phyloP scores from a whole-genome alignment of 2,797 vertebrate genomes.

The Acipenser transmontanus region DNA sequence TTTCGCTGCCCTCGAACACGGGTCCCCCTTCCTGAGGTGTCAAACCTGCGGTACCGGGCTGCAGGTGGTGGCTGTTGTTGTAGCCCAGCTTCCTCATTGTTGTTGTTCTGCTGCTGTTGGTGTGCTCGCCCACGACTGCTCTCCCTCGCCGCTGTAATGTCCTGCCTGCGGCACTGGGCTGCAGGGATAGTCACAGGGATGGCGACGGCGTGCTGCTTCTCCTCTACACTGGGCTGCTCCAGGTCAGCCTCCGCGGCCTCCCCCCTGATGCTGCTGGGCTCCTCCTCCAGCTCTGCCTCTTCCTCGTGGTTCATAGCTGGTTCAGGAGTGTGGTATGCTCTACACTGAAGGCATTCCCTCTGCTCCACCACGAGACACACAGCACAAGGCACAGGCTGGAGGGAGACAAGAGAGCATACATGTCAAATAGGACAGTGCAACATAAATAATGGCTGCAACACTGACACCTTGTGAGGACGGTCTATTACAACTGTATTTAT shows the following conservation, averaged over 20 bases:
- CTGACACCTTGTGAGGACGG: too few species aligned
- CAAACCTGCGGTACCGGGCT: conserved; percentile 40
- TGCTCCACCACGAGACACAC: conserved; percentile 35
- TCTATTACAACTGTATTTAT: too few species aligned
- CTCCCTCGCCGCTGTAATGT: conserved; percentile 19
- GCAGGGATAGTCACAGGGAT: conserved; percentile 18
- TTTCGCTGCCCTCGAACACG: conserved; percentile 26
- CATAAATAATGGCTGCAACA: too few species aligned
- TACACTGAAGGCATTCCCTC: conserved; percentile 60
- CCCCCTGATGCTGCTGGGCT: conserved; percentile 45
- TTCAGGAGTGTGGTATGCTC: conserved; percentile 35
- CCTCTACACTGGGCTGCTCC: conserved; percentile 55
- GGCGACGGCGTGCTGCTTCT: conserved; percentile 39
- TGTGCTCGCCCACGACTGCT: conserved; percentile 25
- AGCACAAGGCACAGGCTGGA: conserved; percentile 23
- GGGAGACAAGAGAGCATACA: conserved; percentile 4
- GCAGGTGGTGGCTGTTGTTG: conserved; percentile 19
- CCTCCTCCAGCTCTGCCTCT: conserved; percentile 64
- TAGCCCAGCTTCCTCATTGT: conserved; percentile 27
- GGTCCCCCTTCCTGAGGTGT: conserved; percentile 29
- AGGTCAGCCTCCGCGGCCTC: conserved; percentile 76
- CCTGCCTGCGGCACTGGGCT: conserved; percentile 35
- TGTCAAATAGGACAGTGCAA: too few species aligned
- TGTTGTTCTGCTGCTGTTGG: conserved; percentile 35
- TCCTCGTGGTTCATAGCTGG: conserved; percentile 75